A percentile compares a stretch with the other conserved stretches of the same genome.
These are phyloP conservation scores for Lathronympha strigana DNA, from an alignment of 2,888 invertebrate genomes.

Conservation along the genomic window DNA sequence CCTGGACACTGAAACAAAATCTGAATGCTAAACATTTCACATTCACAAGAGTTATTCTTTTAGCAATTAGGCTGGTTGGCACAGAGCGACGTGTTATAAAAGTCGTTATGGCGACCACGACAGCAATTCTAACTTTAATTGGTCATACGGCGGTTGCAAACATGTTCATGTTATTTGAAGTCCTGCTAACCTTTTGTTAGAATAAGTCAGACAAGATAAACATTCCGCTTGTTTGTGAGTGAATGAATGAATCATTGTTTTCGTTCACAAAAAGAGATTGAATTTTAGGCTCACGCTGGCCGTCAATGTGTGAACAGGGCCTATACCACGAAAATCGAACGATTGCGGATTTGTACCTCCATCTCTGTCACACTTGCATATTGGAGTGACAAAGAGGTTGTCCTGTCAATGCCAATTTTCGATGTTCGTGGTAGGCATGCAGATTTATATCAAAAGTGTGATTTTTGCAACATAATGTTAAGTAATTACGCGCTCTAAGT, in stretches of 20 bases:
- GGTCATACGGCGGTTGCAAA: constrained; percentile 12
- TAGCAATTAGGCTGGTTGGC: constrained; percentile 13
- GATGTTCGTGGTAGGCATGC: no score
- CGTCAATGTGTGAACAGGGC: no score
- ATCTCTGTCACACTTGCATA: no score
- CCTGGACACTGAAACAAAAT: neutral
- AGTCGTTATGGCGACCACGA: constrained; percentile 24
- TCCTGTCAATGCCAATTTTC: no score
- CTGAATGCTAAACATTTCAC: neutral
- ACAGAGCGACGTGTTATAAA: constrained; percentile 25
- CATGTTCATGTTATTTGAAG: constrained; percentile 15
- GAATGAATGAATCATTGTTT: constrained; percentile 10
- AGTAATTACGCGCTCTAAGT: no score
- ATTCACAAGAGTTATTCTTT: constrained; percentile 20
- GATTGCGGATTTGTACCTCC: no score
- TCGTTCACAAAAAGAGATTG: neutral
- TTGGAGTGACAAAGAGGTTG: no score
- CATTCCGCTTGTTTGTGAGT: constrained; percentile 6
- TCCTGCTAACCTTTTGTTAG: neutral
- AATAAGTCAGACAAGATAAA: constrained; percentile 7
- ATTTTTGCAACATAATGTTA: no score
- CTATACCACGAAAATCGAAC: no score
- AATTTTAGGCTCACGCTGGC: no score
- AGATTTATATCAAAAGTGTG: neutral
- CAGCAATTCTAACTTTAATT: constrained; percentile 20